Percentiles rank a stretch among this genome's conserved stretches.
Conservation (phyloP, 2,888 invertebrate species). For the Limnephilus marmoratus region DNA sequence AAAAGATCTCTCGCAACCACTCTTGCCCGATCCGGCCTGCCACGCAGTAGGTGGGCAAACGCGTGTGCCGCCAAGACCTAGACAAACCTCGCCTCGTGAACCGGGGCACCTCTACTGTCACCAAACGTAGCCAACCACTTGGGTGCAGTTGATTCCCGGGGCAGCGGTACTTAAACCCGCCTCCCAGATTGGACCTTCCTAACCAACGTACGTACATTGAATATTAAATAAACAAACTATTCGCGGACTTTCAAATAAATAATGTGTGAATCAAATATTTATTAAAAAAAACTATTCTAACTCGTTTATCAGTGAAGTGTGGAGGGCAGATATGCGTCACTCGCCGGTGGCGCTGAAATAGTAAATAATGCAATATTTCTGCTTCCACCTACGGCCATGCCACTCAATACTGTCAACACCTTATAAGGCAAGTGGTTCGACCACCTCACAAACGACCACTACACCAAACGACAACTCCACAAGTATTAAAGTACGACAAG, state of each 20-base stretch:
- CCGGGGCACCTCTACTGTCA: no score
- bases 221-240: background rate
- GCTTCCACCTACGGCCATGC: conserved; percentile 8
- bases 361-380: background rate
- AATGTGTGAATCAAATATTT: background rate
- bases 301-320: background rate
- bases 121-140: no score
- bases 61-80: no score
- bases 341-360: background rate
- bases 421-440: background rate
- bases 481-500: background rate
- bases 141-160: no score
- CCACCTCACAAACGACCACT: background rate
- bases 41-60: no score
- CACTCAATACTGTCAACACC: background rate
- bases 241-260: background rate
- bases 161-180: no score
- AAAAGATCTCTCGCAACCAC: no score
- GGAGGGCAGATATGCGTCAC: background rate
- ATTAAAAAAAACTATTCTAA: background rate
- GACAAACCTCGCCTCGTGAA: no score
- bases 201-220: no score
- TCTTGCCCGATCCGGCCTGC: no score
- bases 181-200: no score
- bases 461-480: background rate